A percentile compares a stretch with the other conserved stretches of the same genome.
phyloP scores from a whole-genome alignment of 1,140 invertebrate species.

The Ceratosolen solmsi region DNA sequence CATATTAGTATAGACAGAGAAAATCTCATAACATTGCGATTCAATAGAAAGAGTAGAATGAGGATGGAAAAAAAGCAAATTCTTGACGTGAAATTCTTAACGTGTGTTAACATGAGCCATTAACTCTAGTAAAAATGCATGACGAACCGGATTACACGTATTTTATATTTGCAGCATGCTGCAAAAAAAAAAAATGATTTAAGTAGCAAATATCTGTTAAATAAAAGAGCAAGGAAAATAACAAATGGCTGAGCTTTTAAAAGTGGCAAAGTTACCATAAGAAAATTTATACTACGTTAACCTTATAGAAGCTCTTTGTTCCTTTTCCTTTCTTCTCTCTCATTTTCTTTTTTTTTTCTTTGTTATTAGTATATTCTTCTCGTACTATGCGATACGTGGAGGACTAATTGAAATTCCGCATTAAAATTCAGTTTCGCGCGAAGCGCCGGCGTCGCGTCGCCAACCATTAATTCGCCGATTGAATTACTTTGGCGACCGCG shows the following conservation, averaged over 20 bases:
- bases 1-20: background rate
- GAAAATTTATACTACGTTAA: conserved; percentile 11
- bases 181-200: background rate
- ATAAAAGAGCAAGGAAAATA: conserved; percentile 1
- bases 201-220: conserved; percentile 25
- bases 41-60: background rate
- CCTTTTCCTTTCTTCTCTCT: background rate
- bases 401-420: conserved; percentile 38
- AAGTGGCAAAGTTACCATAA: background rate
- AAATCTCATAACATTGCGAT: conserved; percentile 7
- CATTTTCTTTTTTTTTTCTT: background rate
- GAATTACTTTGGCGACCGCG: conserved; percentile 21
- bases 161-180: background rate
- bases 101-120: conserved; percentile 32
- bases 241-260: conserved; percentile 35
- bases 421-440: conserved; percentile 27
- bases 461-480: conserved; percentile 38
- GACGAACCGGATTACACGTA: conserved; percentile 20
- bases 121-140: background rate
- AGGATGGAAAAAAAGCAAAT: background rate
- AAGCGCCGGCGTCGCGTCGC: conserved; percentile 12
- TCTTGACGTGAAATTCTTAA: background rate
- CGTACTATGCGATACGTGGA: background rate
- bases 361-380: background rate
- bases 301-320: background rate